These are phyloP conservation scores for Timema cristinae DNA, from an alignment of 2,888 invertebrate species.

Conservation along the genomic window DNA sequence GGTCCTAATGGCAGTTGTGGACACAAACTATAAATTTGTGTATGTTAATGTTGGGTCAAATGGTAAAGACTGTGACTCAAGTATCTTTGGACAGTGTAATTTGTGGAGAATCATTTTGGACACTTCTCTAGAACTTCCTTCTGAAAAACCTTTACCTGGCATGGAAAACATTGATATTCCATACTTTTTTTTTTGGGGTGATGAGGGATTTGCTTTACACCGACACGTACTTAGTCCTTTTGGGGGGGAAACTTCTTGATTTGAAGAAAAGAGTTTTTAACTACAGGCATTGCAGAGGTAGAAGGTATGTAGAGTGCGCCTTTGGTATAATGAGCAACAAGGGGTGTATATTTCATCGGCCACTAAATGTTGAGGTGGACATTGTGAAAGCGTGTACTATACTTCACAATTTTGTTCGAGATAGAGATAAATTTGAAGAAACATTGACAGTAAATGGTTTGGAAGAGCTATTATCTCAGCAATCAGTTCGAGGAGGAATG, in stretches of 20 bases:
- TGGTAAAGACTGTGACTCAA: constrained; percentile 21
- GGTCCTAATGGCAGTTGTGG: constrained; percentile 29
- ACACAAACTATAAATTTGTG: constrained; percentile 28
- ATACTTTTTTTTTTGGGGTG: constrained; percentile 18
- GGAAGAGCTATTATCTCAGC: constrained; percentile 28
- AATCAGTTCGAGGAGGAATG: constrained; percentile 21
- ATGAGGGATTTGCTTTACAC: constrained; percentile 28
- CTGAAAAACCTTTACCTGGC: constrained; percentile 7
- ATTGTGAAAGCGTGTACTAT: constrained; percentile 35
- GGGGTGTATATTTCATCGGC: constrained; percentile 39
- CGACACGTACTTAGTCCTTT: constrained; percentile 20
- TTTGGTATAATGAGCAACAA: constrained; percentile 38
- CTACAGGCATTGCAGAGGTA: constrained; percentile 33
- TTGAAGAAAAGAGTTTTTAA: constrained; percentile 30
- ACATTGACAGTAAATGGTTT: constrained; percentile 32
- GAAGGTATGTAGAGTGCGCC: constrained; percentile 36
- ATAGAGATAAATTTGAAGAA: constrained; percentile 29
- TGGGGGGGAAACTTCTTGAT: constrained; percentile 18
- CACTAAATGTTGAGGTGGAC: constrained; percentile 28
- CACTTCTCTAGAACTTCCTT: too few species aligned
- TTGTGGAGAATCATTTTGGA: too few species aligned
- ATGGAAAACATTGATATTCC: constrained; percentile 18
- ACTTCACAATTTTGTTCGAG: constrained; percentile 30
- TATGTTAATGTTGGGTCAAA: constrained; percentile 24
- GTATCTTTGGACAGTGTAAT: background rate